Evolutionary conservation across 2,888 invertebrate species (phyloP).

Genomic region (Dexiosoma caninum): DNA sequence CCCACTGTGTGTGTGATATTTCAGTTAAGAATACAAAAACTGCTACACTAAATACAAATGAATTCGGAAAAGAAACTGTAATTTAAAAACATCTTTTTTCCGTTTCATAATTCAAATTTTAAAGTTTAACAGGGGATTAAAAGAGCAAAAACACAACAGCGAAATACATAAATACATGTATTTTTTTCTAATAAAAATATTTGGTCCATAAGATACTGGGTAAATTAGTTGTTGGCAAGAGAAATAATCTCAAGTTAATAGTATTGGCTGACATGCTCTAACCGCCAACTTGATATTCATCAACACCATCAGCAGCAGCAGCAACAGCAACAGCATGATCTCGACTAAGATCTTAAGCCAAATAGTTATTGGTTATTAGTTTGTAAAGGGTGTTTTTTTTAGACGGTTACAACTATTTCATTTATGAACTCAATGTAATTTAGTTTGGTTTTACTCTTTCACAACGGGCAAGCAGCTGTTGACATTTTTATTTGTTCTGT

Average conservation of each 20-base stretch:
- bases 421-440: too few species aligned
- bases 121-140: conserved; percentile 58
- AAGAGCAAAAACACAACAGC: conserved; percentile 3
- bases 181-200: not conserved
- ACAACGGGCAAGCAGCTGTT: too few species aligned
- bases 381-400: too few species aligned
- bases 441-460: too few species aligned
- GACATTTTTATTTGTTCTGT: too few species aligned
- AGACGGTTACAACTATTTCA: too few species aligned
- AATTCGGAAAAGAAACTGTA: not conserved
- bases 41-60: conserved; percentile 17
- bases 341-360: not conserved
- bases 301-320: conserved; percentile 31
- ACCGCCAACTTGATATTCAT: conserved; percentile 38
- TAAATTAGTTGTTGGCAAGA: conserved; percentile 22
- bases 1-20: not conserved
- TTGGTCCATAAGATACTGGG: not conserved
- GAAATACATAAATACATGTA: not conserved
- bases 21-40: not conserved
- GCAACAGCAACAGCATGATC: conserved; percentile 19
- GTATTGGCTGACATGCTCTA: conserved; percentile 42
- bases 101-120: conserved; percentile 15
- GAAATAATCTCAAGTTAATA: conserved; percentile 8
- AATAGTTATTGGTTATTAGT: too few species aligned
- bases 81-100: conserved; percentile 19